phyloP scores from a whole-genome alignment of 37 sponge, comb jelly and placozoan species.

The Amphimedon queenslandica region DNA sequence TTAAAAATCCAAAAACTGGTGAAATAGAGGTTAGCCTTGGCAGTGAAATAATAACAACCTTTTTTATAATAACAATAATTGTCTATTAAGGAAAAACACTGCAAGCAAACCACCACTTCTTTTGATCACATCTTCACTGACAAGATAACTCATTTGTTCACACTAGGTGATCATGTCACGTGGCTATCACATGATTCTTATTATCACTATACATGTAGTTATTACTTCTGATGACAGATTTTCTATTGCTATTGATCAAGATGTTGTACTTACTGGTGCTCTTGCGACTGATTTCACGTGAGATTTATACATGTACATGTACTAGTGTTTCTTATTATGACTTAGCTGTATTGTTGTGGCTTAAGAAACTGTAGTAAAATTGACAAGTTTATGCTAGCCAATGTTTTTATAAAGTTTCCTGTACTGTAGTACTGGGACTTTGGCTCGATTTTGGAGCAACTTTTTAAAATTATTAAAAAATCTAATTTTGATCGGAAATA shows the following conservation, averaged over 20 bases:
- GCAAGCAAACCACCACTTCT: constrained; percentile 57
- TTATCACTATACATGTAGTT: constrained; percentile 31
- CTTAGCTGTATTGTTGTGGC: too few relatives aligned
- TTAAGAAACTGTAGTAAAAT: too few relatives aligned
- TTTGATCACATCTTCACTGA: constrained; percentile 73
- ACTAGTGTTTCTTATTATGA: background rate
- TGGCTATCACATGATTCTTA: background rate
- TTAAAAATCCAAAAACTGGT: constrained; percentile 91
- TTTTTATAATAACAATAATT: background rate
- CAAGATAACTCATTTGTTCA: constrained; percentile 85
- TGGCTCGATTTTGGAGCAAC: too few relatives aligned
- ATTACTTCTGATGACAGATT: constrained; percentile 64
- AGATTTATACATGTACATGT: background rate
- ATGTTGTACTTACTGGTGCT: constrained; percentile 58
- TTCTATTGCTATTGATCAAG: constrained; percentile 69
- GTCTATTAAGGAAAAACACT: constrained; percentile 80
- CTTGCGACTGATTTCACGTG: constrained; percentile 76
- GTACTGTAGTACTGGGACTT: too few relatives aligned
- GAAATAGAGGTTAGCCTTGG: constrained; percentile 62
- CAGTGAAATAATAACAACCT: too few relatives aligned
- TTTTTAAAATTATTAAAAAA: too few relatives aligned
- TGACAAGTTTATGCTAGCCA: too few relatives aligned
- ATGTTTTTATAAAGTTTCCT: too few relatives aligned
- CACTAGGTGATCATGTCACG: too few relatives aligned
- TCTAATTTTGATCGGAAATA: too few relatives aligned